phyloP scores from a whole-genome alignment of 2,797 vertebrate species.

The Todus mexicanus region DNA sequence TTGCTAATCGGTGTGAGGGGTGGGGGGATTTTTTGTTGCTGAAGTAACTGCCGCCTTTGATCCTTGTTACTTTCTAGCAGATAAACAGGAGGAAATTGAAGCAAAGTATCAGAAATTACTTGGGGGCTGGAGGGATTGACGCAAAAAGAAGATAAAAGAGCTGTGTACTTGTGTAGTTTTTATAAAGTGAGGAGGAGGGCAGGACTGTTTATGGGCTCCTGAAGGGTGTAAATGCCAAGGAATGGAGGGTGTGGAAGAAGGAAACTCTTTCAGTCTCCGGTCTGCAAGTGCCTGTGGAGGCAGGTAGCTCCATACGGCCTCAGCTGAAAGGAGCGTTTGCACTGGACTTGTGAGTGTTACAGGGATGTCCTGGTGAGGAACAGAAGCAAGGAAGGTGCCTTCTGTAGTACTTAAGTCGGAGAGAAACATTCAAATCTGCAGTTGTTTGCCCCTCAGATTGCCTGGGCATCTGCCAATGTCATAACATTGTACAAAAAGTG shows the following conservation, averaged over 20 bases:
- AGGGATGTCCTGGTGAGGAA: neutral
- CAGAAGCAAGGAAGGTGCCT: neutral
- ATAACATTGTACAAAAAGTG: neutral
- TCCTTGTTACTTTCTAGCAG: slow-evolving; percentile 3
- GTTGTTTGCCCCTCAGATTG: neutral
- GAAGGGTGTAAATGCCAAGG: neutral
- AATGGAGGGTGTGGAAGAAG: slow-evolving; percentile 10
- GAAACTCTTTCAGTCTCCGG: neutral
- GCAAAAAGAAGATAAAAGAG: slow-evolving; percentile 27
- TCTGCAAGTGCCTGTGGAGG: neutral
- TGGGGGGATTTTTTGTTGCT: neutral
- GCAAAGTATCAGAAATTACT: neutral
- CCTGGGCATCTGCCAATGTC: neutral
- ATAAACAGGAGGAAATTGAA: neutral
- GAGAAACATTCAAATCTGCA: neutral
- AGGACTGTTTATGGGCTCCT: neutral
- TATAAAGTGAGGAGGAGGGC: neutral
- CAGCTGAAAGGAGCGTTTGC: neutral
- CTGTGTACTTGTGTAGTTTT: neutral
- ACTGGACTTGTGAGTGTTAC: neutral
- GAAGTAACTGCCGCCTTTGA: slow-evolving; percentile 7
- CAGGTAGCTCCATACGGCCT: neutral
- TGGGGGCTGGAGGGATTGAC: neutral
- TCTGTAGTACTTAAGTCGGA: neutral
- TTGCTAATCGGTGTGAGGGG: neutral